Evolutionary conservation across 1,140 invertebrate species (phyloP).

Genomic region (Heliconius congener): DNA sequence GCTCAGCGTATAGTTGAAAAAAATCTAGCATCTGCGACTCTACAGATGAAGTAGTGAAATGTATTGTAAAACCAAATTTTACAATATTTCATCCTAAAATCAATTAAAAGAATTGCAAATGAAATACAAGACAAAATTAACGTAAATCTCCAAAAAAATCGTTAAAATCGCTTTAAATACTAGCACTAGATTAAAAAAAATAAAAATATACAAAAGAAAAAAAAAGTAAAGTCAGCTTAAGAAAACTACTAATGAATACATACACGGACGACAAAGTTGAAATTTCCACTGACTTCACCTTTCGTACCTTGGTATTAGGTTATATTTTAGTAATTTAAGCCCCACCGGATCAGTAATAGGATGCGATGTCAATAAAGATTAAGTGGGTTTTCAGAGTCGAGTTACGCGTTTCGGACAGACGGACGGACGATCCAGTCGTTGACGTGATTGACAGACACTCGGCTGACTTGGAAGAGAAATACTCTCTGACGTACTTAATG

Average conservation of each 20-base stretch:
- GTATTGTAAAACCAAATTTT: too few species aligned
- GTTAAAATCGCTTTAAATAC: not conserved
- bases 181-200: not conserved
- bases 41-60: too few species aligned
- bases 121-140: too few species aligned
- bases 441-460: slow-evolving; percentile 68
- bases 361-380: slow-evolving; percentile 74
- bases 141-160: too few species aligned
- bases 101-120: too few species aligned
- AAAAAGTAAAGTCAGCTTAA: slow-evolving; percentile 61
- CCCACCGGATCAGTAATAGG: slow-evolving; percentile 30
- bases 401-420: slow-evolving; percentile 64
- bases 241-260: slow-evolving; percentile 60
- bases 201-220: slow-evolving; percentile 50
- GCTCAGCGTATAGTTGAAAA: too few species aligned
- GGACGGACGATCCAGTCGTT: slow-evolving; percentile 62
- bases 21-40: too few species aligned
- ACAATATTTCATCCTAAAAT: too few species aligned
- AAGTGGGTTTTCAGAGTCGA: slow-evolving; percentile 68
- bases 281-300: not conserved
- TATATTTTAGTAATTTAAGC: slow-evolving; percentile 32
- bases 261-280: slow-evolving; percentile 35
- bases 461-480: slow-evolving; percentile 46
- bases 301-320: slow-evolving; percentile 26
- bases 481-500: slow-evolving; percentile 43